phyloP scores from a whole-genome alignment of 2,113 vertebrate genomes.

The Felis chaus region DNA sequence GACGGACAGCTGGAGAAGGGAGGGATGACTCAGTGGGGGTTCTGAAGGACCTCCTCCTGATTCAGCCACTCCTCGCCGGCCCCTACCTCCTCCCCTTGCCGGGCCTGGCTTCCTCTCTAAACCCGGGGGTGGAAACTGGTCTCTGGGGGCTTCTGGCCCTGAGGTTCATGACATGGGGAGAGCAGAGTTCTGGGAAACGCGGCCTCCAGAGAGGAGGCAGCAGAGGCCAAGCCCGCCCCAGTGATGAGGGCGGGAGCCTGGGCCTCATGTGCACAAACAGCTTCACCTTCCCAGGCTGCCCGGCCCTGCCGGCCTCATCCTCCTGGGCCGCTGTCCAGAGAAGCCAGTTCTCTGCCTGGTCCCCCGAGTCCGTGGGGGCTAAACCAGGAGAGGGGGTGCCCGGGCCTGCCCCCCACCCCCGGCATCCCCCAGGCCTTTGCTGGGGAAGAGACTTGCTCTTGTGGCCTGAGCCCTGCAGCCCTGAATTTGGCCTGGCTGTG shows the following conservation, averaged over 20 bases:
- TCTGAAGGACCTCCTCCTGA: slow-evolving; percentile 51
- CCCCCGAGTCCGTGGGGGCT: neutral
- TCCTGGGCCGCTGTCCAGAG: neutral
- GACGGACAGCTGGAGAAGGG: slow-evolving; percentile 42
- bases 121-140: neutral
- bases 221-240: neutral
- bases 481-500: neutral
- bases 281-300: slow-evolving; percentile 30
- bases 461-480: neutral
- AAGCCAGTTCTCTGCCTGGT: neutral
- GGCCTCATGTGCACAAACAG: neutral
- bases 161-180: neutral
- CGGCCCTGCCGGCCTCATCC: neutral
- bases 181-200: slow-evolving; percentile 60
- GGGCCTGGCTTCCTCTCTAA: neutral
- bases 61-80: slow-evolving; percentile 5
- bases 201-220: neutral
- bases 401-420: no score
- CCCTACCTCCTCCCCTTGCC: neutral
- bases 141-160: slow-evolving; percentile 5
- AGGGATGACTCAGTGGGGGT: neutral
- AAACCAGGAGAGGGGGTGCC: neutral
- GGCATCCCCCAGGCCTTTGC: neutral
- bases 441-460: neutral
- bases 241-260: fast-evolving